Base-by-base conservation (phyloP, 2,797 vertebrate species). In the Amblyopsis hoosieri region DNA sequence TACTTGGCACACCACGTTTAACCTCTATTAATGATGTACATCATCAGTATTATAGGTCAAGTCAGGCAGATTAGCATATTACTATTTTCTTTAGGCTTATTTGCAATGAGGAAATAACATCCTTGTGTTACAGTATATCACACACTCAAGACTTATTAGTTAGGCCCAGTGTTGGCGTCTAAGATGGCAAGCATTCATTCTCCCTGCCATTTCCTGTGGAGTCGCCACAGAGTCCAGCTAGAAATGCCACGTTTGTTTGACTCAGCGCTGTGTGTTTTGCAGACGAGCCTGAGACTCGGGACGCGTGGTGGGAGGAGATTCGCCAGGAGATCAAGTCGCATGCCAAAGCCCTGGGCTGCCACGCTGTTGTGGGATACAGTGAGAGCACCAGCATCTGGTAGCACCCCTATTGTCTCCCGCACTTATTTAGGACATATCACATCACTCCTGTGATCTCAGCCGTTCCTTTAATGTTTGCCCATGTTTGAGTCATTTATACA, bases 301-400 rank as follows among this genome's bases (percentile, higher is more conserved):
- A 99, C 71, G 97, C 98, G 1, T 99, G 98, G 98, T 99, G 98
- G 98, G 98, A 98, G 76, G 98, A 99, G 92, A 96, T 99, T 80
- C 94, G 98, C 84, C 98, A 99, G 90, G 98, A 99, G 92, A 99
- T 99, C 85, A 99, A 99, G 90, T 99, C 97, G 80, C 98, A 99
- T 79, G 96, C 96, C 88, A 98, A 96, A 92, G 97, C 98, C 69
- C 93, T 99, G 66, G 97, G 96, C 78, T 99, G 98, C 89, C 98
- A 99, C 70, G 97, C 97, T 72, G 97, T 99, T 69, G 93, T 99
- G 76, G 98, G 98, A 72, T 99, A 99, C 92, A 99, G 96, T 66
- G 98, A 99, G 90, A 97, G 94, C 83, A 99, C 98, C 42, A 99
- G 96, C 91, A 99, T 99, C 90, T 99, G 98, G 98, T 99, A 94